Evolutionary conservation across 2,888 invertebrate genomes (phyloP), one percentile per base, ranked within the genome.

Genomic region (Heliconius hortense): DNA sequence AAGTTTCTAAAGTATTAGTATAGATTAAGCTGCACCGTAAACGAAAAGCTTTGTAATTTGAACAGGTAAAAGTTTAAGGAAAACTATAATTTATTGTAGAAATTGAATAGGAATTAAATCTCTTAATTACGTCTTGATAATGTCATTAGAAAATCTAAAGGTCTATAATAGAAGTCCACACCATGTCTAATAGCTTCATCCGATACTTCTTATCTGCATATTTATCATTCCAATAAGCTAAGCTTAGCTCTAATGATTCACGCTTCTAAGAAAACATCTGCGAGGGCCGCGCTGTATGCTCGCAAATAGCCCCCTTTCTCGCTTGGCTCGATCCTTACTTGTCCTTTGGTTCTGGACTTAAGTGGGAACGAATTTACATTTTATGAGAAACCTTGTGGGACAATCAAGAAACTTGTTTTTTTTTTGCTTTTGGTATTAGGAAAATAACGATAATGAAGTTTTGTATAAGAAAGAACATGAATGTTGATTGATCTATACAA

Each of bases 221-320:
- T 62, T 60, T 75, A 67, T 73, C 75, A 67, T 69, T 63, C 75
- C 78, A 71, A 72, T 75, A 68, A 75, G 71, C 67, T 70, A 26
- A 73, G 71, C 75, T 73, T 26, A 75, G 75, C 74, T 43, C 74
- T 64, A 73, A 73, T 80, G 79, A 79, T 76, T 80, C 80, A 81
- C 70, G 76, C 72, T 80, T 78, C 81, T 75, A 24, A 77, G 78
- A 79, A 80, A 74, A 76, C 80, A 81, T 80, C 79, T 80, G 77
- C 43, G 63, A 56, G 56, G 62, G 35, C 59, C 64, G 62, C 76
- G 69, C 63, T 60, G 71, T 66, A 66, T 26, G 66, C 39, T 73
- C 69, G 59, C 78, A 75, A 76, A 79, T 78, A 76, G 74, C 73
- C 67, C 62, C 77, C 73, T 75, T 76, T 74, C 73, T 68, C 68